A percentile compares a stretch with the other conserved stretches of the same genome.
phyloP scores from a whole-genome alignment of 2,113 vertebrate species.

The Sciurus niger region DNA sequence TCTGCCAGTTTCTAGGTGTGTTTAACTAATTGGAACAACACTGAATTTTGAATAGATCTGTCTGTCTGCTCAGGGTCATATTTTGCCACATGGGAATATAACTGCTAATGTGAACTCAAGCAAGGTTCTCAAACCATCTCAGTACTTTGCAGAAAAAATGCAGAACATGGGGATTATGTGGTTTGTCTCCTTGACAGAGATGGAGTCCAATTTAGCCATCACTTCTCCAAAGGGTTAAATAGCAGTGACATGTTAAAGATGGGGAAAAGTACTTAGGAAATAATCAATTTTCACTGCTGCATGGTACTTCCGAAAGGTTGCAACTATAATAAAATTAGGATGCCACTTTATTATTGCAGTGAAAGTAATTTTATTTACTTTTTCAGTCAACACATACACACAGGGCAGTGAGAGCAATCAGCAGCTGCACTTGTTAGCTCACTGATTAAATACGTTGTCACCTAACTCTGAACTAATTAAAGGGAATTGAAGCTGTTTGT shows the following conservation, averaged over 20 bases:
- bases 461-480: constrained; percentile 90
- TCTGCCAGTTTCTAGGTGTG: constrained; percentile 67
- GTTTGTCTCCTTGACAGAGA: background rate
- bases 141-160: constrained; percentile 47
- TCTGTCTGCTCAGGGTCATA: constrained; percentile 51
- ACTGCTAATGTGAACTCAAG: constrained; percentile 59
- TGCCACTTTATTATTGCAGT: constrained; percentile 85
- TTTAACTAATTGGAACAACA: constrained; percentile 78
- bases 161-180: background rate
- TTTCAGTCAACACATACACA: constrained; percentile 79
- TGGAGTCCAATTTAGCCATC: background rate
- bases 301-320: constrained; percentile 84
- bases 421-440: constrained; percentile 86
- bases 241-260: constrained; percentile 74
- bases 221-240: constrained; percentile 72
- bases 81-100: constrained; percentile 68
- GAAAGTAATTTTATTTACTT: constrained; percentile 89
- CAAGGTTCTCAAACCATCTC: background rate
- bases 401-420: constrained; percentile 82
- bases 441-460: constrained; percentile 90
- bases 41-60: constrained; percentile 79
- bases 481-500: constrained; percentile 86
- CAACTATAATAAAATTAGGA: constrained; percentile 88
- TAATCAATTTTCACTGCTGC: constrained; percentile 87
- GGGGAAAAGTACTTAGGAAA: constrained; percentile 77